These are phyloP conservation scores for Acipenser transmontanus DNA, from an alignment of 2,797 vertebrate species.

Conservation along the genomic window DNA sequence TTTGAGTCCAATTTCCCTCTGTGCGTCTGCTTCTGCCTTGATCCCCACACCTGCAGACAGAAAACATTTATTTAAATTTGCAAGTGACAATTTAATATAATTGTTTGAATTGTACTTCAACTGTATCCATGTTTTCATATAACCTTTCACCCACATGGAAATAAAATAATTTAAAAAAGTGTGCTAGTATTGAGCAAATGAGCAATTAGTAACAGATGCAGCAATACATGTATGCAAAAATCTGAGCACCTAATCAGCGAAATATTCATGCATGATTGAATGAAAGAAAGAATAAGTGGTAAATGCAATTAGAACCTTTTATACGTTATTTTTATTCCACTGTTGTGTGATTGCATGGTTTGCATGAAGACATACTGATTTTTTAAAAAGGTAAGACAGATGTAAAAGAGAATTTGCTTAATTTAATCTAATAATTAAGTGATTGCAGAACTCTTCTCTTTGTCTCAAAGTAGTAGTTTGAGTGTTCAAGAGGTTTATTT, in stretches of 20 bases:
- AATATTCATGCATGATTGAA: conserved; percentile 57
- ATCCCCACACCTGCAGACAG: too few species aligned
- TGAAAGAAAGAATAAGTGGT: conserved; percentile 67
- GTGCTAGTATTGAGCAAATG: conserved; percentile 58
- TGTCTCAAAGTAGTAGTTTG: background rate
- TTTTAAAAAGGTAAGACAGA: background rate
- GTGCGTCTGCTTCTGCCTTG: too few species aligned
- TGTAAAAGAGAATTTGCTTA: background rate
- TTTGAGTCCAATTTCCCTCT: too few species aligned
- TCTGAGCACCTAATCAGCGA: conserved; percentile 56
- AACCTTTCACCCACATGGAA: conserved; percentile 21
- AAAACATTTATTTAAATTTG: conserved; percentile 1
- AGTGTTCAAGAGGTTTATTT: background rate
- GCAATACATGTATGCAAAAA: conserved; percentile 49
- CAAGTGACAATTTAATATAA: conserved; percentile 19
- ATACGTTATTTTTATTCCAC: conserved; percentile 57
- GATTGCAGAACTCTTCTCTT: background rate
- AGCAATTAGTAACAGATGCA: conserved; percentile 65
- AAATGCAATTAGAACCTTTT: conserved; percentile 65
- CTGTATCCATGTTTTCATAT: conserved; percentile 21
- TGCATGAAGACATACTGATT: background rate
- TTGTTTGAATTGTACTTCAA: conserved; percentile 7
- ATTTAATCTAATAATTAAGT: background rate
- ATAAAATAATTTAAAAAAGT: conserved; percentile 29
- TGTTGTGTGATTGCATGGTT: conserved; percentile 68